A percentile compares a stretch with the other conserved stretches of the same genome.
Evolutionary conservation across 1,140 invertebrate genomes (phyloP).

Genomic region (Bombus confusus): DNA sequence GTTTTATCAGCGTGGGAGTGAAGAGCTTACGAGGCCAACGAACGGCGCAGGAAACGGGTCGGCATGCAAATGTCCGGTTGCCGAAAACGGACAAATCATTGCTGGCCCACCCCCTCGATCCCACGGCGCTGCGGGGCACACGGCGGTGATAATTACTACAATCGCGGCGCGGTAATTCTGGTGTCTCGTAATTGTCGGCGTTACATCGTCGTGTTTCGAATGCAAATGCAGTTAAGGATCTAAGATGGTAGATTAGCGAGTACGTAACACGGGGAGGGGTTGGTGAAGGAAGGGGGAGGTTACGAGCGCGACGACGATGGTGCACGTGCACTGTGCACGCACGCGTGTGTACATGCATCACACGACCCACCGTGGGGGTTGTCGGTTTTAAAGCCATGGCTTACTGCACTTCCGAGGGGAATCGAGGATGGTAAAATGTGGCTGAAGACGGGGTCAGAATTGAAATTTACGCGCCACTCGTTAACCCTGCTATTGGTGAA

Average conservation of each 20-base stretch:
- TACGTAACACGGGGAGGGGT: constrained; percentile 18
- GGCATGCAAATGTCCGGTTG: constrained; percentile 62
- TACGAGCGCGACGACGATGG: not conserved
- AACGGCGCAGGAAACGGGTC: constrained; percentile 20
- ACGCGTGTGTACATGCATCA: constrained; percentile 24
- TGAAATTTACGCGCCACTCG: constrained; percentile 37
- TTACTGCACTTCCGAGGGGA: not conserved
- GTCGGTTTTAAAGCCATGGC: constrained; percentile 31
- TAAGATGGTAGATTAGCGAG: constrained; percentile 64
- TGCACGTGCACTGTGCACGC: constrained; percentile 6
- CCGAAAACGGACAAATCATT: constrained; percentile 69
- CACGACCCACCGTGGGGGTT: constrained; percentile 20
- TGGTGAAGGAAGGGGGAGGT: not conserved
- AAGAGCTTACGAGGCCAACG: not conserved
- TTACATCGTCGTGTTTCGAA: constrained; percentile 65
- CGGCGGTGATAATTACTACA: constrained; percentile 65
- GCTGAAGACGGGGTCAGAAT: constrained; percentile 12
- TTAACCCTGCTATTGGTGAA: constrained; percentile 24
- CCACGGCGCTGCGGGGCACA: not conserved
- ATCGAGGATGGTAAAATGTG: constrained; percentile 6
- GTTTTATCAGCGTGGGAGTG: constrained; percentile 7
- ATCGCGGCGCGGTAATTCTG: constrained; percentile 63
- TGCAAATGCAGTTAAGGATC: constrained; percentile 69
- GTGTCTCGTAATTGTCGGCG: constrained; percentile 67
- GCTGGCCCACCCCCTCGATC: constrained; percentile 26